Evolutionary conservation across 2,888 invertebrate species (phyloP).

Genomic region (Synergus gifuensis): DNA sequence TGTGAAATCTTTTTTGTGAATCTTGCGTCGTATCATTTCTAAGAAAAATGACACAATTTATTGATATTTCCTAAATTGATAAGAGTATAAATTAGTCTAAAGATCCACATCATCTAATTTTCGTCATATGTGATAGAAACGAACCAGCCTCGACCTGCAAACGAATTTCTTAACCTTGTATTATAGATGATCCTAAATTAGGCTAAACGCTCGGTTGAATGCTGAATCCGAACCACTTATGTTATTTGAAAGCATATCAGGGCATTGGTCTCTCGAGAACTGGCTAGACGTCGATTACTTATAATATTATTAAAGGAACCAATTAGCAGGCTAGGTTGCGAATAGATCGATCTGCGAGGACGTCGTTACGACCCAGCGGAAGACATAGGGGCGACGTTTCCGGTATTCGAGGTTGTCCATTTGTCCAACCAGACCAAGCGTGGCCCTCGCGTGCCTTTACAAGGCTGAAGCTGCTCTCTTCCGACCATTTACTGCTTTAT

Average conservation of each 20-base stretch:
- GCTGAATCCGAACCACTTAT: background rate
- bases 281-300: conserved; percentile 19
- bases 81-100: background rate
- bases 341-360: conserved; percentile 32
- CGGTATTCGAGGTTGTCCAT: conserved; percentile 34
- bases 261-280: conserved; percentile 29
- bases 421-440: conserved; percentile 34
- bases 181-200: background rate
- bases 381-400: conserved; percentile 38
- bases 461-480: conserved; percentile 21
- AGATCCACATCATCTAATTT: background rate
- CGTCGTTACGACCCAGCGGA: conserved; percentile 20
- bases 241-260: conserved; percentile 10
- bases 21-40: background rate
- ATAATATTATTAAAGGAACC: conserved; percentile 30
- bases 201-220: background rate
- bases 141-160: conserved; percentile 5
- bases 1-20: background rate
- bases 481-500: conserved; percentile 33
- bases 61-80: background rate
- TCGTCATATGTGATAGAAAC: background rate
- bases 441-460: conserved; percentile 40
- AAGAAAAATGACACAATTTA: background rate
- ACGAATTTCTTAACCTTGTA: background rate
- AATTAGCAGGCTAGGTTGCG: conserved; percentile 24